These are phyloP conservation scores for Brevimyrus niger DNA, from an alignment of 2,113 vertebrate genomes.

Conservation along the genomic window DNA sequence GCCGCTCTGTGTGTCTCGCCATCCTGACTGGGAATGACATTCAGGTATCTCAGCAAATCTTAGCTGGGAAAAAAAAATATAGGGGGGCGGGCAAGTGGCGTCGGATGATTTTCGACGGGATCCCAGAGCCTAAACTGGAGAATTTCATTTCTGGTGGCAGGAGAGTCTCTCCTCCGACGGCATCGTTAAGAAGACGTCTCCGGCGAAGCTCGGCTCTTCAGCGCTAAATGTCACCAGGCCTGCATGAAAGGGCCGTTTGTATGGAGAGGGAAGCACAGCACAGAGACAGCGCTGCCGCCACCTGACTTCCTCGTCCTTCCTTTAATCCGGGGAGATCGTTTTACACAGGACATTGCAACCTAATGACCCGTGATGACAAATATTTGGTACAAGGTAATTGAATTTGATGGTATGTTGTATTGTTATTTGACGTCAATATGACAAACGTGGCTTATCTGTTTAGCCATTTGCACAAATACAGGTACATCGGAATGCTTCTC, in stretches of 20 bases:
- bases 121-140: background rate
- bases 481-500: too few species aligned
- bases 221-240: background rate
- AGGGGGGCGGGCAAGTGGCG: background rate
- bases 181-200: background rate
- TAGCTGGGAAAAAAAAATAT: background rate
- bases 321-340: background rate
- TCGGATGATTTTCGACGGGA: background rate
- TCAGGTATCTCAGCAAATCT: background rate
- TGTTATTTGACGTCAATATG: background rate
- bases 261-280: background rate
- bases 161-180: background rate
- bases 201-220: background rate
- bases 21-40: background rate
- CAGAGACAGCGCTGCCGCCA: background rate
- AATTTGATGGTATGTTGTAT: background rate
- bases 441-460: too few species aligned
- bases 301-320: background rate
- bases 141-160: constrained; percentile 1
- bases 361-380: background rate
- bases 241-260: background rate
- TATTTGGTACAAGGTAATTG: background rate
- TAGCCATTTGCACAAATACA: too few species aligned
- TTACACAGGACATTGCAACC: constrained; percentile 6
- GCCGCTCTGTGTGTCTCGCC: background rate